Base-by-base conservation (phyloP, 2,113 vertebrate genomes). In the Zapus hudsonius region DNA sequence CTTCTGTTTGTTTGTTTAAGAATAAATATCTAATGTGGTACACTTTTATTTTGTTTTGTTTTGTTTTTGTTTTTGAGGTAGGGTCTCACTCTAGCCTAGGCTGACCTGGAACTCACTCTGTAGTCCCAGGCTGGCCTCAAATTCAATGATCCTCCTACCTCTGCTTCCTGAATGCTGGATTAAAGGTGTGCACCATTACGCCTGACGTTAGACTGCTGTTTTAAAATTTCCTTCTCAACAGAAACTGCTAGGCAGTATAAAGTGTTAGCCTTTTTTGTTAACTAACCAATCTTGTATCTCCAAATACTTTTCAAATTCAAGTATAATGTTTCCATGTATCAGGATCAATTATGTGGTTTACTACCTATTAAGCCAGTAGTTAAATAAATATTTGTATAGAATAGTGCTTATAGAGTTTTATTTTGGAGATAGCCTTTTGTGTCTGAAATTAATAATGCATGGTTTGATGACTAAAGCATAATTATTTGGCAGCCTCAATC, bases 401-500 rank as follows among this genome's bases (percentile, higher is more conserved):
- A 40, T 89, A 11, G 40, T 78, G 33, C 86, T 86, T 69, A 64
- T 70, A 85, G 12, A 79, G 57, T 70, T 92, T 66, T 81, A 10
- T 92, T 92, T 91, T 74, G 52, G n/a, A 7, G 12, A 5, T 55
- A 73, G 38, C 89, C 61, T 55, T 55, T 79, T 52, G 9, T 66
- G 16, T 91, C 81, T 94, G 76, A 94, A 94, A 89, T 96, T 94
- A 95, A 86, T 90, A 83, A 67, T 59, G 19, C 76, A 33, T 92
- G 27, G 84, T 95, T 93, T 94, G 89, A 82, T 91, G 81, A 70
- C 44, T 66, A 73, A 89, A 75, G 57, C 64, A 64, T 89, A 64
- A 80, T 92, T 90, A 76, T 80, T 75, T 96, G 90, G 70, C 80
- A 84, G 31, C 44, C 16, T 92, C 63, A 83, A 44, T 91, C 67